Evolutionary conservation across 2,797 vertebrate species (phyloP).

Genomic region (Myotis pilosus): DNA sequence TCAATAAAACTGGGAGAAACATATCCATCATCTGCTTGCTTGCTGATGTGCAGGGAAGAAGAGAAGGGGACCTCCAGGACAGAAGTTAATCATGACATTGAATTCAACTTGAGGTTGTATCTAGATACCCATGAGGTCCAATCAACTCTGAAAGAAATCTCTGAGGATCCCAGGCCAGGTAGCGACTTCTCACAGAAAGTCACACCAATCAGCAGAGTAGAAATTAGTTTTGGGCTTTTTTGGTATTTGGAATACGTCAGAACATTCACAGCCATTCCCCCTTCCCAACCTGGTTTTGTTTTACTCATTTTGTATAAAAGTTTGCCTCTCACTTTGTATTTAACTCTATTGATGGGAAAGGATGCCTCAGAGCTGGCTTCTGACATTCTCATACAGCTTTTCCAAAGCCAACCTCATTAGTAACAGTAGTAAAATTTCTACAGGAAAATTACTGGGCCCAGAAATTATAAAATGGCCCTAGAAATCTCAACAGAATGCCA

Average conservation of each 20-base stretch:
- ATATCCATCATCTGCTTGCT: slow-evolving; percentile 45
- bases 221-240: not conserved
- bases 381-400: not conserved
- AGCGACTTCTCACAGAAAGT: not conserved
- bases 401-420: not conserved
- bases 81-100: slow-evolving; percentile 1
- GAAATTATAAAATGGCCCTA: not conserved
- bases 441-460: not conserved
- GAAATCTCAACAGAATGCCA: not conserved
- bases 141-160: slow-evolving; percentile 26
- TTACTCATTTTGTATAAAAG: slow-evolving; percentile 24
- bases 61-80: not conserved
- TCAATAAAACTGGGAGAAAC: not conserved
- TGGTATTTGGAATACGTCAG: slow-evolving; percentile 36
- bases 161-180: slow-evolving; percentile 29
- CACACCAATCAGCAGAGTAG: not conserved
- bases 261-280: slow-evolving; percentile 45
- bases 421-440: not conserved
- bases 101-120: slow-evolving; percentile 38
- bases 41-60: not conserved
- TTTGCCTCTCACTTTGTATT: slow-evolving; percentile 24
- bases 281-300: not conserved
- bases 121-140: slow-evolving; percentile 34
- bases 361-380: not conserved
- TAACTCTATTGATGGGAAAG: slow-evolving; percentile 21